Evolutionary conservation across 2,888 invertebrate genomes (phyloP).

Genomic region (Macaria notata): DNA sequence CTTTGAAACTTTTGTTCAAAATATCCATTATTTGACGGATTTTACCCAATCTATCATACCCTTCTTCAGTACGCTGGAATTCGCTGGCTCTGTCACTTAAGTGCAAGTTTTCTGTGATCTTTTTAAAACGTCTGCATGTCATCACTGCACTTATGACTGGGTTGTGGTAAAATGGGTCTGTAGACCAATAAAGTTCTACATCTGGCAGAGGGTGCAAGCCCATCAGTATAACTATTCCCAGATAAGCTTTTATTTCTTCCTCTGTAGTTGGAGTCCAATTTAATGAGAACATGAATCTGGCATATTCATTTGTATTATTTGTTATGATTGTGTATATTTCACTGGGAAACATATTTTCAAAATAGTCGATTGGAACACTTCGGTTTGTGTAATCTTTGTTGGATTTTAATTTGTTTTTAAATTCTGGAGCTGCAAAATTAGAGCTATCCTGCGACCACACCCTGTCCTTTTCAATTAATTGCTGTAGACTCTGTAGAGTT

Average conservation of each 20-base stretch:
- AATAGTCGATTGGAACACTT: slow-evolving; percentile 9
- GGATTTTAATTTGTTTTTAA: too few relatives aligned
- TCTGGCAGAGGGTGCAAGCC: slow-evolving; percentile 8
- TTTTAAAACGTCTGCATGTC: slow-evolving; percentile 27
- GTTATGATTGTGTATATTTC: slow-evolving; percentile 12
- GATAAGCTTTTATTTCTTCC: slow-evolving; percentile 19
- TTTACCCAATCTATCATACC: slow-evolving; percentile 34
- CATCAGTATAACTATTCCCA: slow-evolving; percentile 22
- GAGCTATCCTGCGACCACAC: too few relatives aligned
- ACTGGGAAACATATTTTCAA: slow-evolving; percentile 13
- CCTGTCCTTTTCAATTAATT: neutral
- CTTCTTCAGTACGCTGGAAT: slow-evolving; percentile 20
- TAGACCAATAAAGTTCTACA: slow-evolving; percentile 13
- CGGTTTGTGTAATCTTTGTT: too few relatives aligned
- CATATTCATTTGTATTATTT: slow-evolving; percentile 20
- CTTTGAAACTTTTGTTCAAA: slow-evolving; percentile 25
- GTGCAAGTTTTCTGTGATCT: slow-evolving; percentile 33
- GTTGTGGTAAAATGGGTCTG: slow-evolving; percentile 28
- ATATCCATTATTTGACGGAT: slow-evolving; percentile 25
- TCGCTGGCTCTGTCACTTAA: slow-evolving; percentile 26
- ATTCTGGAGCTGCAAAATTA: too few relatives aligned
- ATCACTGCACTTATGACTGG: slow-evolving; percentile 22
- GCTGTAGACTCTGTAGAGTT: too few relatives aligned
- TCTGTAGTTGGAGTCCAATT: slow-evolving; percentile 14
- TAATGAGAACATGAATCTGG: slow-evolving; percentile 1